phyloP scores from a whole-genome alignment of 2,797 vertebrate genomes.

The Rhynchonycteris naso region DNA sequence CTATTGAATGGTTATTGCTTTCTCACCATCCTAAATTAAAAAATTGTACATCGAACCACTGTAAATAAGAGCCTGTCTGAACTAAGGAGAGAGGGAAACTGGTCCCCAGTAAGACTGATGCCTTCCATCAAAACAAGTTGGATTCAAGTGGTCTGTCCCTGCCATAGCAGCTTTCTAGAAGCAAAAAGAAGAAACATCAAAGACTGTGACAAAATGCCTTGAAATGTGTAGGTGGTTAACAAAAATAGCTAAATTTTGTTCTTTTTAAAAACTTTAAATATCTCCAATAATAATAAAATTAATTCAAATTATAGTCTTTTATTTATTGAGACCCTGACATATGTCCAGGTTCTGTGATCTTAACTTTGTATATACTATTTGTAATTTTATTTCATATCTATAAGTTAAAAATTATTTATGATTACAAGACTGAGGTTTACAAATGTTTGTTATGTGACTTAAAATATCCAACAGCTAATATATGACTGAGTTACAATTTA shows the following conservation, averaged over 20 bases:
- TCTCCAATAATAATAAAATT: background rate
- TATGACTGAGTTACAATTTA: background rate
- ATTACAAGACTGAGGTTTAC: background rate
- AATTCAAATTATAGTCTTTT: background rate
- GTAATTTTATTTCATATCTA: background rate
- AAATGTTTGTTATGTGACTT: background rate
- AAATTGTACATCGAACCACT: background rate
- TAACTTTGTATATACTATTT: background rate
- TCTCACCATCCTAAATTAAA: background rate
- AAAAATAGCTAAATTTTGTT: background rate
- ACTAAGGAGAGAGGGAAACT: background rate
- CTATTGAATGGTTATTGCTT: background rate
- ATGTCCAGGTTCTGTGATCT: background rate
- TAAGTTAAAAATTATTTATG: background rate
- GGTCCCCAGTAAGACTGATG: rapidly evolving
- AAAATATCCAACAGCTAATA: background rate
- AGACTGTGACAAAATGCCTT: background rate
- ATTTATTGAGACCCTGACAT: background rate
- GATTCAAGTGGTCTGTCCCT: background rate
- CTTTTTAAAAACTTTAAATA: background rate
- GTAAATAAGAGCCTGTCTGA: background rate
- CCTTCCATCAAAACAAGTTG: background rate
- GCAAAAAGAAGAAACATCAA: background rate
- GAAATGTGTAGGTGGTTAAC: background rate
- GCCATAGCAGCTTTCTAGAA: background rate